A percentile compares a stretch with the other conserved stretches of the same genome.
Conservation (phyloP, 37 sponge, comb jelly and placozoan genomes). For the Agelas oroides region DNA sequence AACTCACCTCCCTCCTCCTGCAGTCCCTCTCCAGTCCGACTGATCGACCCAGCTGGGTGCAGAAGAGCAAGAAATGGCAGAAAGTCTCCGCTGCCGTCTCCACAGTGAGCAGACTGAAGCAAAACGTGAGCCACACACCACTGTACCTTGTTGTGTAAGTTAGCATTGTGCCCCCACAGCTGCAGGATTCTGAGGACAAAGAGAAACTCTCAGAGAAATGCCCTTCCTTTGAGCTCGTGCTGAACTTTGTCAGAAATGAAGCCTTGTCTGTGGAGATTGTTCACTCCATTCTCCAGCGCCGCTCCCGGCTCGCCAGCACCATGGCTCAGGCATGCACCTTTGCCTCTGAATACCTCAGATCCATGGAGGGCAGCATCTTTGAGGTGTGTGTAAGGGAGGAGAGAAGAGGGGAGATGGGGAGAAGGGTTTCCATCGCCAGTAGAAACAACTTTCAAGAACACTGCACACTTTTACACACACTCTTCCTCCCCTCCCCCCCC, state of each 20-base stretch:
- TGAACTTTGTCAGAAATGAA: constrained; percentile 78
- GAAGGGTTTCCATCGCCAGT: no score
- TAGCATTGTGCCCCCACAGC: not conserved
- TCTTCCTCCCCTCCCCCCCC: no score
- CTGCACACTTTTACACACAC: no score
- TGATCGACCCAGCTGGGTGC: constrained; percentile 44
- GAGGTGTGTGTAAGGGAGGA: constrained; percentile 24
- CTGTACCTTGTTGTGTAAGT: not conserved
- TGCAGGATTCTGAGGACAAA: constrained; percentile 32
- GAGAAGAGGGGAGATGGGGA: no score
- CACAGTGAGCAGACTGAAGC: constrained; percentile 57
- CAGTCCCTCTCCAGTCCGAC: not conserved
- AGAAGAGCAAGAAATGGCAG: constrained; percentile 62
- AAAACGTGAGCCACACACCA: constrained; percentile 26
- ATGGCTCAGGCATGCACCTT: constrained; percentile 39
- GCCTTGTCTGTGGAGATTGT: constrained; percentile 63
- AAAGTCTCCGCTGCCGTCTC: constrained; percentile 44
- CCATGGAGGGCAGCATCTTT: constrained; percentile 9
- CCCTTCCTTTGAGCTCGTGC: constrained; percentile 78
- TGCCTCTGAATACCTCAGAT: constrained; percentile 39
- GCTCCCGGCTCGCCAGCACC: constrained; percentile 55
- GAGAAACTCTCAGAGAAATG: constrained; percentile 52
- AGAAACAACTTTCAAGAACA: no score
- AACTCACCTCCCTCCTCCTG: not conserved
- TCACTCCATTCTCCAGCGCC: constrained; percentile 58